Percentiles rank a stretch among this genome's conserved stretches.
phyloP scores from a whole-genome alignment of 1,140 invertebrate genomes.

The Drosophila suzukii region DNA sequence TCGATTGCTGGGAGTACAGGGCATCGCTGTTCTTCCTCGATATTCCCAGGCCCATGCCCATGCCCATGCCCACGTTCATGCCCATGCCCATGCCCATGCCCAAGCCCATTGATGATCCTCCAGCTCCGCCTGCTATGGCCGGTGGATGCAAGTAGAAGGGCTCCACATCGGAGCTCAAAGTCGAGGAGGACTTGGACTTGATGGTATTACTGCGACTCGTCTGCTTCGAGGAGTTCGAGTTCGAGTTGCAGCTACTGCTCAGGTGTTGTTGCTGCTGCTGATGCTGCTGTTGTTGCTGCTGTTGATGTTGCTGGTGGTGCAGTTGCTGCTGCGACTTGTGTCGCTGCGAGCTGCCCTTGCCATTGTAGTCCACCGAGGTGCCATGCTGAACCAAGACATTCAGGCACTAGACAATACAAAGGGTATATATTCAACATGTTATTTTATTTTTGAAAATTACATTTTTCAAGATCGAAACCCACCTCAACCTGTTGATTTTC shows the following conservation, averaged over 20 bases:
- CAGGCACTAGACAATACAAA: conserved; percentile 87
- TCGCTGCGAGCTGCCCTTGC: conserved; percentile 60
- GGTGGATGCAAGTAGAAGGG: conserved; percentile 91
- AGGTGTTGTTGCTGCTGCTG: conserved; percentile 61
- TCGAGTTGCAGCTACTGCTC: conserved; percentile 78
- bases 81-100: conserved; percentile 15
- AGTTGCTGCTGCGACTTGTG: conserved; percentile 68
- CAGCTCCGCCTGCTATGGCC: conserved; percentile 47
- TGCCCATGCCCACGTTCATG: conserved; percentile 14
- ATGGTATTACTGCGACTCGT: conserved; percentile 82
- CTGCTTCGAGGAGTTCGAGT: conserved; percentile 83
- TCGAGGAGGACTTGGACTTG: conserved; percentile 83
- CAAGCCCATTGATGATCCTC: conserved; percentile 5
- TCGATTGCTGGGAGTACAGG: conserved; percentile 74
- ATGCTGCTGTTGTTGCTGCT: conserved; percentile 48
- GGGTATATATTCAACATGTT: background rate
- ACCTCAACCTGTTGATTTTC: conserved; percentile 95
- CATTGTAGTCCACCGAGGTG: conserved; percentile 87
- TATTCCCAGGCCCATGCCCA: conserved; percentile 50
- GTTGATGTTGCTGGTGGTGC: conserved; percentile 48
- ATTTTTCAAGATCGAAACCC: conserved; percentile 37
- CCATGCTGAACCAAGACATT: conserved; percentile 91
- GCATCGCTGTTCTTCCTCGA: conserved; percentile 72
- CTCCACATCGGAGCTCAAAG: conserved; percentile 85
- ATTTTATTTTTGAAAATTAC: background rate